phyloP scores from a whole-genome alignment of 2,888 invertebrate species.

The Drosophila neotestacea region DNA sequence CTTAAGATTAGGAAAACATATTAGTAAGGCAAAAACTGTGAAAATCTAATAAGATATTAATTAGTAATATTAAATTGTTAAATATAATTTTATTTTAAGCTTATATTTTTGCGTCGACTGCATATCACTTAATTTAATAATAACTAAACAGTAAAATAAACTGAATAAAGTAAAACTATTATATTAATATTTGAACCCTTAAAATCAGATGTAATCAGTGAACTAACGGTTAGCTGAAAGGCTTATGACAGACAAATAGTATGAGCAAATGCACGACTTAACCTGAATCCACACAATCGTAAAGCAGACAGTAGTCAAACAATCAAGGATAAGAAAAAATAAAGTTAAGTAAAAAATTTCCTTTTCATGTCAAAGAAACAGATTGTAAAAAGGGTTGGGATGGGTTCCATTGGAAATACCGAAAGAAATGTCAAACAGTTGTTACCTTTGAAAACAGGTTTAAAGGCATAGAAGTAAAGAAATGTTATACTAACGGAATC shows the following conservation, averaged over 20 bases:
- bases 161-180: too few relatives aligned
- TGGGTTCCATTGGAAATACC: not conserved
- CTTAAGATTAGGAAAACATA: too few relatives aligned
- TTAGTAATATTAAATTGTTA: too few relatives aligned
- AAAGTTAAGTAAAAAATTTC: conserved; percentile 40
- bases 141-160: too few relatives aligned
- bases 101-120: too few relatives aligned
- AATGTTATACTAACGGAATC: too few relatives aligned
- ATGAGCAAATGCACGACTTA: conserved; percentile 53
- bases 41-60: too few relatives aligned
- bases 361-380: conserved; percentile 40
- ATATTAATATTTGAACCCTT: too few relatives aligned
- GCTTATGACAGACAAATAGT: conserved; percentile 20
- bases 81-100: too few relatives aligned
- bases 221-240: not conserved
- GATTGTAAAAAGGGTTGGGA: conserved; percentile 16
- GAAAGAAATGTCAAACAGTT: not conserved
- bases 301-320: conserved; percentile 37
- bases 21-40: too few relatives aligned
- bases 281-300: not conserved
- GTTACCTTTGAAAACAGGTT: not conserved
- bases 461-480: too few relatives aligned
- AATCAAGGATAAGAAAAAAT: conserved; percentile 37
- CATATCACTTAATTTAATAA: too few relatives aligned
- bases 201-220: not conserved